Evolutionary conservation across 1,140 invertebrate genomes (phyloP).

Genomic region (Rhizoglyphus robini): DNA sequence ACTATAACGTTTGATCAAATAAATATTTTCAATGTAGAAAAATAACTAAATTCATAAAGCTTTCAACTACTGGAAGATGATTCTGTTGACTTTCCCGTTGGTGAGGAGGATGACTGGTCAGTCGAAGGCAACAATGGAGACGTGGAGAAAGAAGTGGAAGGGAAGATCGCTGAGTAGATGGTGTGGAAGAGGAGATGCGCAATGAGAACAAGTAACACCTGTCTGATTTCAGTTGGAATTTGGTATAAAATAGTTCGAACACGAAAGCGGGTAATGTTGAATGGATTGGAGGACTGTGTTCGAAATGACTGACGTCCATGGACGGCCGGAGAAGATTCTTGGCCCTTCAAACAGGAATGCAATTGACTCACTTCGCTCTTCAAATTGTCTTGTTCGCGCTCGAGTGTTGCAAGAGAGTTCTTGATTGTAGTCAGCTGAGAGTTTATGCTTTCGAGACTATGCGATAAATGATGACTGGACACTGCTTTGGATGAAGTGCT

Average conservation of each 20-base stretch:
- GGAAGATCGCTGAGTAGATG: not conserved
- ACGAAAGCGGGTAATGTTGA: not conserved
- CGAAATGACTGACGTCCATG: not conserved
- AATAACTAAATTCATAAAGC: too few species aligned
- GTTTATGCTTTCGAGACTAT: not conserved
- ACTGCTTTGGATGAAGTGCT: not conserved
- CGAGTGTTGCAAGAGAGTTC: not conserved
- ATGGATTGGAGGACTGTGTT: not conserved
- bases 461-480: not conserved
- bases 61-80: too few species aligned
- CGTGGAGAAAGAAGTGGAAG: too few species aligned
- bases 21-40: too few species aligned
- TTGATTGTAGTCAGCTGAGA: constrained; percentile 33
- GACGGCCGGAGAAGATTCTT: not conserved
- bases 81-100: too few species aligned
- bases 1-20: too few species aligned
- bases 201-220: not conserved
- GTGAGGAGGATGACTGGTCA: too few species aligned
- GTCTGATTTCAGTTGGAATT: not conserved
- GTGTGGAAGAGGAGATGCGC: not conserved
- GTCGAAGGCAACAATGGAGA: too few species aligned
- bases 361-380: not conserved
- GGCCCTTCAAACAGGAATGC: not conserved
- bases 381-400: not conserved
- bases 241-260: not conserved